Evolutionary conservation across 1,140 invertebrate species (phyloP), one percentile per base, ranked within the genome.

Genomic region (Neodiprion lecontei): DNA sequence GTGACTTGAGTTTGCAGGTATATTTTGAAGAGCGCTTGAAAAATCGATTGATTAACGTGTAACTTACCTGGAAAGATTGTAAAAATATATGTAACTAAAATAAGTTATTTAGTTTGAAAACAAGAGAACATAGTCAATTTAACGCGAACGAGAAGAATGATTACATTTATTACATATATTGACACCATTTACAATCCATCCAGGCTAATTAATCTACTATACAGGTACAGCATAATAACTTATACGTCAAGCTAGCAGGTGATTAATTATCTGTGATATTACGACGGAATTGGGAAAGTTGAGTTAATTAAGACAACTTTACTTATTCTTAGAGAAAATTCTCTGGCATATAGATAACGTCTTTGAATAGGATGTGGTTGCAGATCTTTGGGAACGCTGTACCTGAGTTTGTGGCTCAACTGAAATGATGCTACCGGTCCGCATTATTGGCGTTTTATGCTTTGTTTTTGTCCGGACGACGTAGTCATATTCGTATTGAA

Each of bases 401-500:
- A 89, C 88, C 86, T 89, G 84, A 70, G 85, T 79, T 79, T 89
- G 87, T 71, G 90, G 89, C 70, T 92, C 91, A 48, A 90, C 86
- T 72, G 91, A 91, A 49, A 92, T 89, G 49, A 92, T 91, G 79
- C 91, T 92, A 47, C 91, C 89, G 69, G 91, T 90, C 65, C 91
- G 88, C 80, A 92, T 91, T 79, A 93, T 92, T 74, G 93, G 92
- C 67, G 94, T 93, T 78, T 91, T 91, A 83, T 94, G 93, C 66
- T 91, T 90, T 10, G 94, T 95, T 84, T 94, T 92, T 28, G 94
- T 95, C 74, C 91, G 88, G 17, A 95, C 91, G 72, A 92, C 88
- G 81, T 92, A 95, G 75, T 94, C 91, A 73, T 90, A 87, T 83
- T 97, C 95, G 81, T 94, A 97, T 84, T 96, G 95, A 65, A 93